A percentile compares a stretch with the other conserved stretches of the same genome.
Evolutionary conservation across 2,113 vertebrate genomes (phyloP).

Genomic region (Ursus arctos): DNA sequence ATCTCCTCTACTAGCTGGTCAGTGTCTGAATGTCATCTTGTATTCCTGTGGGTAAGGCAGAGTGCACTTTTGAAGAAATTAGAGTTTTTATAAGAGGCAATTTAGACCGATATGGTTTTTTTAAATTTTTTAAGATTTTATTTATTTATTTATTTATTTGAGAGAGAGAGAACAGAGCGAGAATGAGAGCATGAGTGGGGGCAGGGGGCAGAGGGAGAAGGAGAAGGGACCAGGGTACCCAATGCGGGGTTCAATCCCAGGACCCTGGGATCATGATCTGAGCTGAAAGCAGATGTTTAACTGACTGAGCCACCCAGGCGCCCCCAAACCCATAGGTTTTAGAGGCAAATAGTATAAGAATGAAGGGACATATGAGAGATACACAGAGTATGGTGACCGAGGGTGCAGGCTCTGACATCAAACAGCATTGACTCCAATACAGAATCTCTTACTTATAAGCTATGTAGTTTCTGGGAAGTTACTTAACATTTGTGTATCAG

Average conservation of each 20-base stretch:
- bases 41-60: neutral
- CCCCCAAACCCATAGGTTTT: neutral
- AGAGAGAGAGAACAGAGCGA: too few species aligned
- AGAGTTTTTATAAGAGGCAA: neutral
- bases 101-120: neutral
- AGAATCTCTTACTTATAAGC: neutral
- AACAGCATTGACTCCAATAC: neutral
- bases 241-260: too few species aligned
- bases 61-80: neutral
- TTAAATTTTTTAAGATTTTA: too few species aligned
- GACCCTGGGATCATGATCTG: too few species aligned
- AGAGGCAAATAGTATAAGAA: neutral
- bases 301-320: too few species aligned
- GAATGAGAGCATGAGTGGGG: too few species aligned
- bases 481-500: neutral
- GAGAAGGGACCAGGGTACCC: too few species aligned
- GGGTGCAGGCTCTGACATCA: neutral
- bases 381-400: neutral
- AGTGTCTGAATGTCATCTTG: neutral
- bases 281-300: too few species aligned
- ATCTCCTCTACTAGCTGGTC: neutral
- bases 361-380: neutral
- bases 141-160: too few species aligned
- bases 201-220: too few species aligned
- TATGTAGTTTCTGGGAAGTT: neutral